Conservation (phyloP, 2,888 invertebrate genomes). For the Drosophila anomalata region DNA sequence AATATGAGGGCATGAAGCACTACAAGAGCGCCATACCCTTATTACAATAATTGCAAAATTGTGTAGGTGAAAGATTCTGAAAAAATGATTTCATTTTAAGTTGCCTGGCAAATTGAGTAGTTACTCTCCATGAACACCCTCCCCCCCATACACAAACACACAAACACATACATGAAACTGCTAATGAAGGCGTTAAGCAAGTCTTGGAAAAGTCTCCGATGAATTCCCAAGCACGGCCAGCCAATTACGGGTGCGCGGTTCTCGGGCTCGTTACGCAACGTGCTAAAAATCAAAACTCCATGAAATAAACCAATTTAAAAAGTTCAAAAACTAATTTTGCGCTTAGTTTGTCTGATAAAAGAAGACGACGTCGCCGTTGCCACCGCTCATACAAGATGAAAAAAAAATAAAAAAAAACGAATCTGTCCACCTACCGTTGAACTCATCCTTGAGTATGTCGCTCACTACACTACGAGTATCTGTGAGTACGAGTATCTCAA, state of each 20-base stretch:
- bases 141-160: neutral
- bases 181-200: constrained; percentile 73
- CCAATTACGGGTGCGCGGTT: constrained; percentile 69
- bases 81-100: constrained; percentile 70
- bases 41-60: constrained; percentile 76
- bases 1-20: constrained; percentile 41
- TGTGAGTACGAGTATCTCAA: constrained; percentile 22
- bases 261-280: constrained; percentile 73
- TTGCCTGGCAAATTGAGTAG: constrained; percentile 74
- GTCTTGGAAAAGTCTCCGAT: constrained; percentile 27
- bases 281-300: constrained; percentile 79
- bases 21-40: constrained; percentile 21
- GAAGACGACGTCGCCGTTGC: constrained; percentile 55
- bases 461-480: constrained; percentile 22
- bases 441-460: constrained; percentile 38
- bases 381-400: constrained; percentile 20
- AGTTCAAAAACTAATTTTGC: constrained; percentile 82
- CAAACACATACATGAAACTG: constrained; percentile 23
- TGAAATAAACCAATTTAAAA: constrained; percentile 81
- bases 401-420: constrained; percentile 32
- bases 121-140: constrained; percentile 46
- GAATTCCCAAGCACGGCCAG: constrained; percentile 53
- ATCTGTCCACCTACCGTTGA: constrained; percentile 26
- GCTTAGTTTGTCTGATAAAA: constrained; percentile 80
- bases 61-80: constrained; percentile 63